Evolutionary conservation across 2,113 vertebrate genomes (phyloP).

Genomic region (Pangasianodon hypophthalmus): DNA sequence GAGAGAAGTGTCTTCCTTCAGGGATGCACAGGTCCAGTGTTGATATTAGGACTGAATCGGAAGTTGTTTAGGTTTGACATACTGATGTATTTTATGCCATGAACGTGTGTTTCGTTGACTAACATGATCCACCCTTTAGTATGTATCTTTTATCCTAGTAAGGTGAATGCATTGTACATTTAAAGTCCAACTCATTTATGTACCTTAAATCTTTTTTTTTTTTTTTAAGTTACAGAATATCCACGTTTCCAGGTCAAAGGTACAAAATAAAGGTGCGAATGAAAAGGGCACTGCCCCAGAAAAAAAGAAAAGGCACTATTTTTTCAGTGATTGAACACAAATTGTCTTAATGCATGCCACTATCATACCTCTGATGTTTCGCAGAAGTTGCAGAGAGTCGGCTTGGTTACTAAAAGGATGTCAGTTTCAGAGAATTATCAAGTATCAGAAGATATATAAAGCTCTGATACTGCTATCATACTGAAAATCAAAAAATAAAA

Average conservation of each 20-base stretch:
- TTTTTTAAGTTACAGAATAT: background rate
- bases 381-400: background rate
- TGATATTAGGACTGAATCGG: background rate
- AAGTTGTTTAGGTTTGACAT: background rate
- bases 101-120: background rate
- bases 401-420: background rate
- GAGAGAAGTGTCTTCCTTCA: background rate
- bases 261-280: background rate
- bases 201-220: background rate
- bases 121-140: no score
- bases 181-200: background rate
- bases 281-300: background rate
- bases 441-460: background rate
- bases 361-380: background rate
- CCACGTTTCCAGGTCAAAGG: background rate
- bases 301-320: background rate
- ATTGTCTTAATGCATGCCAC: background rate
- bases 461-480: background rate
- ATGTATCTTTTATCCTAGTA: background rate
- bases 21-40: background rate
- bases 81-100: background rate
- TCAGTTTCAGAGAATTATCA: background rate
- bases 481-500: background rate
- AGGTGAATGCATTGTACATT: background rate
- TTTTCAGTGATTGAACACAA: background rate